Evolutionary conservation across 1,140 invertebrate species (phyloP).

Genomic region (Magallana ariakensis): DNA sequence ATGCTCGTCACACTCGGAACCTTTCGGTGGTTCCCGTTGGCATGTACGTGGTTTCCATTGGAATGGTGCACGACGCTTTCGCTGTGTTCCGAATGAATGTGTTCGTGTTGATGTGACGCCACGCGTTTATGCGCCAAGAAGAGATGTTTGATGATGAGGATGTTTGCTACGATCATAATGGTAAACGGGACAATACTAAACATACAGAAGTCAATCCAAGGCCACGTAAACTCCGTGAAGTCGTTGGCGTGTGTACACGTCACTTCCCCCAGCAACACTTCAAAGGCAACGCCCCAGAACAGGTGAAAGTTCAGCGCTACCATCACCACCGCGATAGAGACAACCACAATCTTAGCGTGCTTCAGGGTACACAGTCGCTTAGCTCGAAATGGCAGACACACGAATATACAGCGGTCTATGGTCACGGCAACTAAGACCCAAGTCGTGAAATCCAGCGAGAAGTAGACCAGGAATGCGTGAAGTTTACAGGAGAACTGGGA

Average conservation of each 20-base stretch:
- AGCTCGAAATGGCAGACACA: slow-evolving; percentile 64
- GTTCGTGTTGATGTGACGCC: slow-evolving; percentile 8
- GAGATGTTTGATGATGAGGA: slow-evolving; percentile 65
- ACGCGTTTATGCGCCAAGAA: slow-evolving; percentile 33
- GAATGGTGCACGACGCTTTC: neutral
- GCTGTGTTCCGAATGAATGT: neutral
- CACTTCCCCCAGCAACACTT: slow-evolving; percentile 45
- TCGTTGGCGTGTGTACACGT: slow-evolving; percentile 26
- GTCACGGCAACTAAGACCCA: slow-evolving; percentile 71
- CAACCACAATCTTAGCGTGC: slow-evolving; percentile 52
- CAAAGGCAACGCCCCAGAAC: slow-evolving; percentile 65
- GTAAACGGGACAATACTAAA: slow-evolving; percentile 74
- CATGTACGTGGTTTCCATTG: neutral
- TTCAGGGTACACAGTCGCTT: slow-evolving; percentile 62
- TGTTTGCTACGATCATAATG: slow-evolving; percentile 70
- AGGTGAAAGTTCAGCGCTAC: slow-evolving; percentile 68
- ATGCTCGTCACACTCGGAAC: slow-evolving; percentile 67
- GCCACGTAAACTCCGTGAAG: slow-evolving; percentile 67
- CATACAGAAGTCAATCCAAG: slow-evolving; percentile 75
- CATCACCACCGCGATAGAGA: slow-evolving; percentile 50
- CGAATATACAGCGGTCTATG: slow-evolving; percentile 67
- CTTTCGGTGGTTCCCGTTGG: neutral
- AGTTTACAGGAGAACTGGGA: slow-evolving; percentile 66
- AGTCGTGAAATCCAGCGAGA: slow-evolving; percentile 65
- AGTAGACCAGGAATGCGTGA: slow-evolving; percentile 69